Evolutionary conservation across 2,797 vertebrate genomes (phyloP), one percentile per base, ranked within the genome.

Genomic region (Triplophysa yarkandensis): DNA sequence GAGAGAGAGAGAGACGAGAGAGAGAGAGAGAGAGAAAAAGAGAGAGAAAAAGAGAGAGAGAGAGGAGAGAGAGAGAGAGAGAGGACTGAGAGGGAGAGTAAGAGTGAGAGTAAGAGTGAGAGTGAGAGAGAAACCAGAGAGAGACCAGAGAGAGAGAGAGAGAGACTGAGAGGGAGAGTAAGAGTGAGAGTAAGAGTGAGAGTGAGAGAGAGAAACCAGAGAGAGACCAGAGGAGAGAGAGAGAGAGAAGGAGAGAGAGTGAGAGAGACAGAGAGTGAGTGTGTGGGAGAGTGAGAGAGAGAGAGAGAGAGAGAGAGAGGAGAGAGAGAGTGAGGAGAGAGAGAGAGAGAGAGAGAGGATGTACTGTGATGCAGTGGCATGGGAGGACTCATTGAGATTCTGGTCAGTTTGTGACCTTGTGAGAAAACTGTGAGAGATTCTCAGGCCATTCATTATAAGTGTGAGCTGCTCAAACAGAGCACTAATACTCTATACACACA

Each of bases 401-500:
- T 64, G 74, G 79, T 63, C 70, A 71, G 69, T 58, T 83, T 74
- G 68, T 84, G 87, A 88, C 85, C 86, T 87, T 86, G 83, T 81
- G 83, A 82, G 83, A 86, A n/a, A 85, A 78, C 57, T 79, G 43
- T 43, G 74, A 77, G 82, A 76, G 77, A 77, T 78, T 83, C 82
- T 81, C 65, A 58, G 23, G 23, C 78, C 39, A 62, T 70, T 82
- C 80, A 77, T 87, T 86, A 86, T 90, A 85, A 84, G 84, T 76
- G 54, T 41, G 78, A 80, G 61, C 64, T 77, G 57, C 75, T 78
- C 85, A 87, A 86, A 91, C 86, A 90, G 87, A 87, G 83, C 66
- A 7, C 77, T 87, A 87, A 90, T 85, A 85, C 86, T 81, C 81
- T 86, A 90, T 85, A 85, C 86, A 80, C 81, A 85, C 77, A 77